Conservation (phyloP, 2,113 vertebrate genomes). For the Nycticebus coucang region DNA sequence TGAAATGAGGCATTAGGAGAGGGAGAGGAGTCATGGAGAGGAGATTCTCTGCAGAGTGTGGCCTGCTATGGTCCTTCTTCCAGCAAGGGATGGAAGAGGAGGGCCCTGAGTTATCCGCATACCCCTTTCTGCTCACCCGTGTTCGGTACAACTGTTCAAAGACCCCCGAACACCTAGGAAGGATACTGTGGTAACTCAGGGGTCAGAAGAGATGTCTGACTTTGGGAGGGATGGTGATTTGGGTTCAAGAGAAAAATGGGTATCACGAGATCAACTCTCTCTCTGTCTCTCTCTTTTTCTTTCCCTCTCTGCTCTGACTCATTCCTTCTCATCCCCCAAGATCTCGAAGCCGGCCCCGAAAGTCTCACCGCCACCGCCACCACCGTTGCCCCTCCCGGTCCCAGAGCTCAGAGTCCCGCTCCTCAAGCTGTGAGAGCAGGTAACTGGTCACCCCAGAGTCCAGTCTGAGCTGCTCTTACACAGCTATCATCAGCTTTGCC, state of each 20-base stretch:
- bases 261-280: background rate
- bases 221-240: background rate
- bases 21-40: background rate
- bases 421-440: conserved; percentile 90
- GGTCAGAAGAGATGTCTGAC: fast-evolving
- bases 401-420: conserved; percentile 87
- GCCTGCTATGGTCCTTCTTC: background rate
- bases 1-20: background rate
- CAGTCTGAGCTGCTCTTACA: background rate
- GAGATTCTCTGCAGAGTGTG: background rate
- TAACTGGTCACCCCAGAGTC: conserved; percentile 49
- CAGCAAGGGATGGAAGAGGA: no score
- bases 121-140: background rate
- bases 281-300: background rate
- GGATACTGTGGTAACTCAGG: background rate
- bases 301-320: background rate
- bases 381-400: conserved; percentile 87
- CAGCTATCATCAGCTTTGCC: background rate
- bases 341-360: conserved; percentile 87
- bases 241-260: no score
- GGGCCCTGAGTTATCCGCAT: background rate
- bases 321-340: conserved; percentile 79
- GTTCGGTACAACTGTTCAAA: fast-evolving
- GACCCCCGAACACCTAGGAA: background rate
- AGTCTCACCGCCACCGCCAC: conserved; percentile 87